Evolutionary conservation across 2,888 invertebrate species (phyloP), one percentile per base, ranked within the genome.

Genomic region (Caenorhabditis sp.): DNA sequence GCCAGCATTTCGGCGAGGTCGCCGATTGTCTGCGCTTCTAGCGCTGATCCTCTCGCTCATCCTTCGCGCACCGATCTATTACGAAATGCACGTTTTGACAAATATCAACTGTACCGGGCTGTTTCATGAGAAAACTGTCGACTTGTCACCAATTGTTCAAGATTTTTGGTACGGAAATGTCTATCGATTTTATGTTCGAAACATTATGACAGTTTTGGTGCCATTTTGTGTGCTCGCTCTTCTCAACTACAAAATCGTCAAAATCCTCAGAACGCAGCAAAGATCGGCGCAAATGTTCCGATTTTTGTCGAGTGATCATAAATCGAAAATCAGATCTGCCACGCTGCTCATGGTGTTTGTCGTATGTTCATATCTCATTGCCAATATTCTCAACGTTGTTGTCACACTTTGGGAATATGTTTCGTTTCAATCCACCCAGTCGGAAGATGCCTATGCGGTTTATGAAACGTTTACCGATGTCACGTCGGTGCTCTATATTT

Each of bases 391-490:
- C 27, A 86, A 86, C 53, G 82, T 86, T n/a, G 61, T 81, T 31
- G 76, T 85, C 27, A 85, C 84, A 8, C 76, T 81, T 23, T 86
- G 86, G 86, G 86, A 85, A 66, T 85, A 84, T 62, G 69, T 85
- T 27, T 76, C 83, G 49, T 78, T 84, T 37, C 76, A 77, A 1
- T 81, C 83, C 12, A 84, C 84, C 23, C 84, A 85, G 49, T 69
- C 70, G 1, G 81, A 80, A 36, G 74, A 74, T 12, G 66, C 66
- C 1, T 85, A 78, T 69, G 81, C 76, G 60, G 85, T 84, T 36
- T 86, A 86, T 62, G 86, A 86, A 73, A 77, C 76, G 6, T 74
- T 82, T 37, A 84, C 86, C 5, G 86, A 86, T 58, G 74, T 84
- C 24, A 79, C 83, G 21, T 84, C 84, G 1, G 83, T 86, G 10